Conservation (phyloP, 2,113 vertebrate species). For the Pangasianodon hypophthalmus region DNA sequence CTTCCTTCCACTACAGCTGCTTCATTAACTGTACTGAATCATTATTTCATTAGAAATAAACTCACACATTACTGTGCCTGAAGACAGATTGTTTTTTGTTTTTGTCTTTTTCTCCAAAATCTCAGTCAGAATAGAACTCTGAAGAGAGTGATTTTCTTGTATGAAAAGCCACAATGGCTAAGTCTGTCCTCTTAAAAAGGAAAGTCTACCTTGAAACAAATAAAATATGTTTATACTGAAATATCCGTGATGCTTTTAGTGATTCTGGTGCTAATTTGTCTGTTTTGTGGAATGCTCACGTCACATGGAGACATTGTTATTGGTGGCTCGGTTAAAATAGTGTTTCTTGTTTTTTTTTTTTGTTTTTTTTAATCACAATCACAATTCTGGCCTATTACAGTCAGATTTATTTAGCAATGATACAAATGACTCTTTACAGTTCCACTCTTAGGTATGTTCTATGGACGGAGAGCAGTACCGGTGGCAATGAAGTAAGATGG, state of each 20-base stretch:
- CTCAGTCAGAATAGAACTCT: not conserved
- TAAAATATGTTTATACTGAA: no score
- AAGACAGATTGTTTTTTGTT: not conserved
- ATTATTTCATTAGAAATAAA: constrained; percentile 16
- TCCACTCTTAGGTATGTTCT: not conserved
- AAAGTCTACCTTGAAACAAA: no score
- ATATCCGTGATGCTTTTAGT: no score
- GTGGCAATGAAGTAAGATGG: not conserved
- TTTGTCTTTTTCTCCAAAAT: not conserved
- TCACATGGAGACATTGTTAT: not conserved
- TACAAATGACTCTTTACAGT: not conserved
- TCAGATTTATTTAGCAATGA: not conserved
- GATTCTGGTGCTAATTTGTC: no score
- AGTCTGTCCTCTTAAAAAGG: not conserved
- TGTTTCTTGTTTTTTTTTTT: no score
- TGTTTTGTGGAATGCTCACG: not conserved
- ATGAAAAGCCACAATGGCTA: not conserved
- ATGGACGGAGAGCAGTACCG: not conserved
- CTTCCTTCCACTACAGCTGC: not conserved
- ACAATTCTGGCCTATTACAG: not conserved
- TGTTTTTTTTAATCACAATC: no score
- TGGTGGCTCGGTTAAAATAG: no score
- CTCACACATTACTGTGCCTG: not conserved
- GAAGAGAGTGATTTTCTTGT: not conserved
- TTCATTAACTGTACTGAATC: constrained; percentile 29